A percentile compares a stretch with the other conserved stretches of the same genome.
These are phyloP conservation scores for Chrosomus eos DNA, from an alignment of 2,797 vertebrate species.

Conservation along the genomic window DNA sequence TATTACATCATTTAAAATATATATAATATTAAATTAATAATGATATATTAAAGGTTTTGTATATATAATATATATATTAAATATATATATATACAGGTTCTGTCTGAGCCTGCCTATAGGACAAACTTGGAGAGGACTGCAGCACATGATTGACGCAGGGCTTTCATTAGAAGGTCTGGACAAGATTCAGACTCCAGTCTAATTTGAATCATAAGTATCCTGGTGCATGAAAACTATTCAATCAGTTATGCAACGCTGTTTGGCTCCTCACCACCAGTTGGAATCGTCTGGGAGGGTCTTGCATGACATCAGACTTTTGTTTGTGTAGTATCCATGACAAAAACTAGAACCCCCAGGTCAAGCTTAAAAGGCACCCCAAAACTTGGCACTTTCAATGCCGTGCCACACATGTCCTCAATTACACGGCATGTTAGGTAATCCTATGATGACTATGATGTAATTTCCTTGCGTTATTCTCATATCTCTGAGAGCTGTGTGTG, in stretches of 20 bases:
- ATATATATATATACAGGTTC: not conserved
- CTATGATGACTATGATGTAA: slow-evolving; percentile 69
- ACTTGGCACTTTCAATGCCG: slow-evolving; percentile 38
- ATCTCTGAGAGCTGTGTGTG: not conserved
- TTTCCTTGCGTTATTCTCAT: slow-evolving; percentile 37
- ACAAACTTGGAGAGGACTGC: not conserved
- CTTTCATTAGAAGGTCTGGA: not conserved
- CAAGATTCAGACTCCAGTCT: slow-evolving; percentile 11
- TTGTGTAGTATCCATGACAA: slow-evolving; percentile 54
- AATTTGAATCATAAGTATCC: slow-evolving; percentile 40
- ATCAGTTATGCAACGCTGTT: slow-evolving; percentile 42
- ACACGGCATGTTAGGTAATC: slow-evolving; percentile 73
- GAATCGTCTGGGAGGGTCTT: slow-evolving; percentile 40
- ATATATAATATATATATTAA: not conserved
- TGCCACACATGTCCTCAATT: slow-evolving; percentile 75
- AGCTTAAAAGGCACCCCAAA: slow-evolving; percentile 27
- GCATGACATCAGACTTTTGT: slow-evolving; percentile 49
- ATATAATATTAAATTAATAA: not conserved
- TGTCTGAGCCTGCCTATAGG: not conserved
- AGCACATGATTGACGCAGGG: not conserved
- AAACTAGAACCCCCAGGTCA: slow-evolving; percentile 23
- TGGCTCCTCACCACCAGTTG: not conserved
- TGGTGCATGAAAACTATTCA: slow-evolving; percentile 21
- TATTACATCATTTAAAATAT: no score
- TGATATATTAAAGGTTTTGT: not conserved